Percentiles rank a stretch among this genome's conserved stretches.
phyloP scores from a whole-genome alignment of 1,140 invertebrate genomes.

The Chymomyza costata region DNA sequence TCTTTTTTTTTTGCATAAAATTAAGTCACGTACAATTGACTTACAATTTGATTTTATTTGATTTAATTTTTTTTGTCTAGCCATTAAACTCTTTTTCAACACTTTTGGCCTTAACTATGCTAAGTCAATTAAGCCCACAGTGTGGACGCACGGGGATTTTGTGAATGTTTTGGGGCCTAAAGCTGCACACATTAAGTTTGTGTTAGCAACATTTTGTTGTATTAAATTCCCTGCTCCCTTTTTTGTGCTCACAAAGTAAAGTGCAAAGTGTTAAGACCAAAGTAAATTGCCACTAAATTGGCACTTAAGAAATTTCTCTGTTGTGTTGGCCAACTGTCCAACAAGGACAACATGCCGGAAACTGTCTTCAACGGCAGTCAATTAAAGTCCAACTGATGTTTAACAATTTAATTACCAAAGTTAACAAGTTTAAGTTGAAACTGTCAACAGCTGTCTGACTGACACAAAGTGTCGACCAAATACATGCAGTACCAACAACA shows the following conservation, averaged over 20 bases:
- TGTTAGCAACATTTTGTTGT: too few species aligned
- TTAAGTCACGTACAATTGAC: slow-evolving; percentile 43
- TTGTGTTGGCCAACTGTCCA: slow-evolving; percentile 48
- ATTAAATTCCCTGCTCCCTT: slow-evolving; percentile 1
- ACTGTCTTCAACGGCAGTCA: slow-evolving; percentile 37
- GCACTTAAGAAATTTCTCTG: slow-evolving; percentile 67
- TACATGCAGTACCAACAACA: too few species aligned
- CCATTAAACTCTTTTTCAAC: slow-evolving; percentile 25
- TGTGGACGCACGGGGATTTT: not conserved
- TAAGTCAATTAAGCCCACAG: slow-evolving; percentile 51
- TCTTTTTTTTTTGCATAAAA: not conserved
- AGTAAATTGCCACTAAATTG: slow-evolving; percentile 68
- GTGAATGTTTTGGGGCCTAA: too few species aligned
- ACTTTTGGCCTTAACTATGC: slow-evolving; percentile 28
- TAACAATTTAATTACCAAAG: slow-evolving; percentile 71
- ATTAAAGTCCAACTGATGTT: slow-evolving; percentile 70
- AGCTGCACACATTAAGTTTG: slow-evolving; percentile 60
- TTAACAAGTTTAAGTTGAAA: slow-evolving; percentile 63
- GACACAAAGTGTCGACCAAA: too few species aligned
- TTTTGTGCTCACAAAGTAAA: too few species aligned
- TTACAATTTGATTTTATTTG: slow-evolving; percentile 67
- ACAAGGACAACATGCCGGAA: slow-evolving; percentile 3
- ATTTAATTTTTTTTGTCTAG: slow-evolving; percentile 52
- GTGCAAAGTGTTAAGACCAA: slow-evolving; percentile 70
- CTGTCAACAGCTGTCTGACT: slow-evolving; percentile 13